Evolutionary conservation across 2,888 invertebrate species (phyloP).

Genomic region (Callosobruchus maculatus): DNA sequence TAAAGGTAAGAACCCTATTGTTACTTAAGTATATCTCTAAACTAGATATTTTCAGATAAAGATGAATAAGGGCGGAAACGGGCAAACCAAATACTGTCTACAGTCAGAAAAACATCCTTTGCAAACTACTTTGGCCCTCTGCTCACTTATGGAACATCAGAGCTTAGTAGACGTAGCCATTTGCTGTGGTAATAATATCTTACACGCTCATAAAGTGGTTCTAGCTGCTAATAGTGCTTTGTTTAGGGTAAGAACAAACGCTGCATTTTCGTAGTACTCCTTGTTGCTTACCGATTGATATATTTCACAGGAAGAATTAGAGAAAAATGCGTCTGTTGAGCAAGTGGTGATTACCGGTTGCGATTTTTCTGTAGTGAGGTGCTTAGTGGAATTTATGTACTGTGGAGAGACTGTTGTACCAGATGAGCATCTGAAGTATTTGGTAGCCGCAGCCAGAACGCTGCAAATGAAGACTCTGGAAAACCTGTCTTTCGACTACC

Average conservation of each 20-base stretch:
- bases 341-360: constrained; percentile 63
- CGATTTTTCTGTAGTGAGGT: constrained; percentile 67
- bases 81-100: constrained; percentile 23
- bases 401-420: constrained; percentile 70
- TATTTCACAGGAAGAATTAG: constrained; percentile 54
- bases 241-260: constrained; percentile 59
- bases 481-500: constrained; percentile 52
- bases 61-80: constrained; percentile 16
- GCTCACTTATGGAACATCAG: constrained; percentile 68
- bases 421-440: constrained; percentile 64
- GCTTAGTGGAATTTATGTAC: constrained; percentile 73
- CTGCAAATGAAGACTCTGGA: constrained; percentile 63
- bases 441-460: constrained; percentile 67
- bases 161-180: constrained; percentile 71
- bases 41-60: neutral
- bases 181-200: constrained; percentile 70
- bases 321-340: constrained; percentile 56
- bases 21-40: neutral
- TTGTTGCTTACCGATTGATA: neutral
- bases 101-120: constrained; percentile 52
- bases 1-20: neutral
- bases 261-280: too few relatives aligned
- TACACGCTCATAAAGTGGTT: constrained; percentile 71
- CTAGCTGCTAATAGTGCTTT: constrained; percentile 70
- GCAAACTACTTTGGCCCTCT: constrained; percentile 65